Evolutionary conservation across 2,113 vertebrate species (phyloP).

Genomic region (Hirundichthys speculiger): DNA sequence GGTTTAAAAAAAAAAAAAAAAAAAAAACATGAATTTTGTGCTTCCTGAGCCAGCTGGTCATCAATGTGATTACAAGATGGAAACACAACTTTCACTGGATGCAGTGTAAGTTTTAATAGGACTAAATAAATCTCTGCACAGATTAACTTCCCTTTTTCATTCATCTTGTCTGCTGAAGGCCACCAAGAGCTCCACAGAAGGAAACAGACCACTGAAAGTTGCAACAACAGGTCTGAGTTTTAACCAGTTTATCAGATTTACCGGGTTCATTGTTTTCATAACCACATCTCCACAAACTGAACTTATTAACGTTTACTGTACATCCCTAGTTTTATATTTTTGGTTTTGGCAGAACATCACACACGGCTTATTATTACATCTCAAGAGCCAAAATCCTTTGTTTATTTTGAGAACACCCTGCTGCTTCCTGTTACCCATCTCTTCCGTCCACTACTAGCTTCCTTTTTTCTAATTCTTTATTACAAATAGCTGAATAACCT

Average conservation of each 20-base stretch:
- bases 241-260: not conserved
- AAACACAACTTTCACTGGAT: conserved; percentile 23
- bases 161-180: not conserved
- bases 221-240: not conserved
- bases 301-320: not conserved
- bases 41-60: not conserved
- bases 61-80: not conserved
- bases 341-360: not conserved
- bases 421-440: conserved; percentile 38
- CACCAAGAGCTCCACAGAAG: conserved; percentile 3
- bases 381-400: not conserved
- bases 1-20: too few relatives aligned
- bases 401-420: conserved; percentile 30
- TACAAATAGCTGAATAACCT: not conserved
- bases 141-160: conserved; percentile 33
- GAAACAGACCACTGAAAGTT: not conserved
- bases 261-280: not conserved
- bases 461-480: conserved; percentile 30
- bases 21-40: not conserved
- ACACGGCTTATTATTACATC: conserved; percentile 30
- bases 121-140: conserved; percentile 39
- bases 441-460: conserved; percentile 27
- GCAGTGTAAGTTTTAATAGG: not conserved
- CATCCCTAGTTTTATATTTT: not conserved
- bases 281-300: not conserved